Base-by-base conservation (phyloP, 1,140 invertebrate species). In the Dendroctonus ponderosae region DNA sequence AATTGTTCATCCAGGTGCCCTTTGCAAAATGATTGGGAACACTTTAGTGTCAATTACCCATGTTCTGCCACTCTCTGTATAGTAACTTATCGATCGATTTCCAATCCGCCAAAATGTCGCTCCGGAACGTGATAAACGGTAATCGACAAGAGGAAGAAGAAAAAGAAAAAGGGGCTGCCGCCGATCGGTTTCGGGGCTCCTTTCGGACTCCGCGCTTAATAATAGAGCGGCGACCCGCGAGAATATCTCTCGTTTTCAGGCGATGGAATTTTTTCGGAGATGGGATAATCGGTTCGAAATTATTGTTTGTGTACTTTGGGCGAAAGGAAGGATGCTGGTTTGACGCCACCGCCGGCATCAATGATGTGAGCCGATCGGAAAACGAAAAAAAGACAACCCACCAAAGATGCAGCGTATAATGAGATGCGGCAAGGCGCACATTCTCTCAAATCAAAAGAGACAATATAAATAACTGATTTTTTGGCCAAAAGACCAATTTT, bases 291-390 rank as follows among this genome's bases (percentile, higher is more conserved):
- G 52, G 8, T 6, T 8, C 52, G 52, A 54, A 54, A 54, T 54
- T 54, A 54, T 54, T 54, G 52, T 54, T 54, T 54, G 52, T 54
- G 52, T 54, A 37, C 37, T 54, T 54, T 54, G n/a, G 52, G 52
- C 7, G 38, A 26, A 8, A 26, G 15, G 50, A 51, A n/a, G 14
- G 14, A 51, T 15, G 50, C 15, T 12, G 7, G 50, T 46, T 12
- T 26, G 50, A 51, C 50, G 50, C 15, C n/a, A 46, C 43, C n/a
- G 15, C 15, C 7, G 14, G 15, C 15, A n/a, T 26, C 50, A 26
- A 51, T n/a, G 50, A 26, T 12, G 50, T 12, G 11, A 8, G 15
- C n/a, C 26, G 50, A 51, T 51, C n/a, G 43, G n/a, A 46, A 46
- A 46, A 46, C n/a, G 43, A 46, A 46, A 12, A 46, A 46, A 9